Percentiles rank a stretch among this genome's conserved stretches.
phyloP scores from a whole-genome alignment of 30 jellyfish, hydroid and myxozoan species.

The Catostylus mosaicus region DNA sequence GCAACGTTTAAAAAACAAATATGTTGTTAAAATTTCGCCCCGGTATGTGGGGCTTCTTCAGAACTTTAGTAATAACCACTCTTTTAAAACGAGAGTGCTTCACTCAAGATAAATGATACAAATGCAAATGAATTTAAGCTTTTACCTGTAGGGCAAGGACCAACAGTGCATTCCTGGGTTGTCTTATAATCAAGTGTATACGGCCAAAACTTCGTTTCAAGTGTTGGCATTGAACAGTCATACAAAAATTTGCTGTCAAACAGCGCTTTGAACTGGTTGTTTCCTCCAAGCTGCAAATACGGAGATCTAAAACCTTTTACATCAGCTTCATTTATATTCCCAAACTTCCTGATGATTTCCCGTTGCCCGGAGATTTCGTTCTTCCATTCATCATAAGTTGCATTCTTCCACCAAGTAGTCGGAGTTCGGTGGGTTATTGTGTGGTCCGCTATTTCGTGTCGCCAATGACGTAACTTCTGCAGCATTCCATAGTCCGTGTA shows the following conservation, averaged over 20 bases:
- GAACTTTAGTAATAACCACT: too few species aligned
- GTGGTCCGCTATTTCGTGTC: constrained; percentile 95
- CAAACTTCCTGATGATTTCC: constrained; percentile 47
- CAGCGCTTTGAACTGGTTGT: constrained; percentile 64
- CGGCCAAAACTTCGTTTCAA: constrained; percentile 80
- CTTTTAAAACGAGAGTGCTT: too few species aligned
- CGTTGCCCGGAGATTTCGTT: constrained; percentile 68
- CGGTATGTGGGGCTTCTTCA: too few species aligned
- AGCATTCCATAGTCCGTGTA: constrained; percentile 74
- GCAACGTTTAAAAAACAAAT: too few species aligned
- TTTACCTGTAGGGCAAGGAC: constrained; percentile 88
- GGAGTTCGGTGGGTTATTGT: constrained; percentile 76
- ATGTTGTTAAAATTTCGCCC: too few species aligned
- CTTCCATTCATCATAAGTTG: constrained; percentile 75
- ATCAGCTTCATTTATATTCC: neutral
- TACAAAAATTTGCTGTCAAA: constrained; percentile 40
- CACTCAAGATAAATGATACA: neutral
- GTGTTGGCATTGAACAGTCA: constrained; percentile 75
- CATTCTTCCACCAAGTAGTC: constrained; percentile 80
- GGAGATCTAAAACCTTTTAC: constrained; percentile 89
- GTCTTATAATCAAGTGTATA: constrained; percentile 77
- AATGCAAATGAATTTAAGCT: neutral
- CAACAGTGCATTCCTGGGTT: constrained; percentile 58
- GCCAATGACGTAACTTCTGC: constrained; percentile 32
- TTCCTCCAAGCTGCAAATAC: constrained; percentile 68